These are phyloP conservation scores for Choreutis nemorana DNA, from an alignment of 2,888 invertebrate genomes.

Conservation along the genomic window DNA sequence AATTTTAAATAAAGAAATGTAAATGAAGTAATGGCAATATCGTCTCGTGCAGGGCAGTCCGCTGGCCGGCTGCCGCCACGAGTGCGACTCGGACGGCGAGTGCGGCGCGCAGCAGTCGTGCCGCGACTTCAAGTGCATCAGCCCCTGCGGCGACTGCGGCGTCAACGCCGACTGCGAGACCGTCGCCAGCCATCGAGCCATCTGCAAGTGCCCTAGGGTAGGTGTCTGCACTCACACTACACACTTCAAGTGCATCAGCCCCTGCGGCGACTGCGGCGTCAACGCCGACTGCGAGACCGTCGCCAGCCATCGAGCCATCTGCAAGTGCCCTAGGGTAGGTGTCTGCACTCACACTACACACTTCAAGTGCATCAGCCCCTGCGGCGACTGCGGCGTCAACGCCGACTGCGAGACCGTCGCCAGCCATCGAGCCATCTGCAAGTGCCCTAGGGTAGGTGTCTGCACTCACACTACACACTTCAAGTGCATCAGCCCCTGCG, in stretches of 20 bases:
- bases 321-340: slow-evolving; percentile 79
- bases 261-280: slow-evolving; percentile 80
- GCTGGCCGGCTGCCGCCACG: slow-evolving; percentile 79
- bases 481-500: slow-evolving; percentile 80
- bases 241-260: slow-evolving; percentile 78
- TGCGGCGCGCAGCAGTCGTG: slow-evolving; percentile 77
- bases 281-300: slow-evolving; percentile 82
- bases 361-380: slow-evolving; percentile 80
- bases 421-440: slow-evolving; percentile 80
- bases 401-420: slow-evolving; percentile 80
- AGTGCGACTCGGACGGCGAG: slow-evolving; percentile 81
- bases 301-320: slow-evolving; percentile 76
- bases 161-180: slow-evolving; percentile 79
- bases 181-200: slow-evolving; percentile 76
- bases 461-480: slow-evolving; percentile 35
- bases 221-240: slow-evolving; percentile 14
- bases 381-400: slow-evolving; percentile 78
- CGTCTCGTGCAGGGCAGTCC: slow-evolving; percentile 71
- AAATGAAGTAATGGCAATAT: too few species aligned
- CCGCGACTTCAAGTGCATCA: slow-evolving; percentile 76
- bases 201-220: slow-evolving; percentile 83
- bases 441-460: slow-evolving; percentile 74
- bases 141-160: slow-evolving; percentile 81
- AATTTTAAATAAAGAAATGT: too few species aligned
- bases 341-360: slow-evolving; percentile 20